Percentiles rank a stretch among this genome's conserved stretches.
Conservation (phyloP, 2,888 invertebrate genomes). For the Nomada fucata region DNA sequence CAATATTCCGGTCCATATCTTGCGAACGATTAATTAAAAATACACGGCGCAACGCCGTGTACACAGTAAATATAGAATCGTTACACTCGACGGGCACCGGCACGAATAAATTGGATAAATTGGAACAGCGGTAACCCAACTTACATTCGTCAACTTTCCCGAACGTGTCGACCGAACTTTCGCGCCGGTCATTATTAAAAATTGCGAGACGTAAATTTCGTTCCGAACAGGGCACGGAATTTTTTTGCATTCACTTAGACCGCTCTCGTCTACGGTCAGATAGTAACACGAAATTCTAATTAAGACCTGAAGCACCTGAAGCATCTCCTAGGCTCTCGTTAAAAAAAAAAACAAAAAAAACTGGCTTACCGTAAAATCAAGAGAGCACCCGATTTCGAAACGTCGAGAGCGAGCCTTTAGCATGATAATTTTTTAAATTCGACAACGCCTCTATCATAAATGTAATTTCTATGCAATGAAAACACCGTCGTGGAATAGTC, state of each 20-base stretch:
- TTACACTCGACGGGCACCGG: slow-evolving; percentile 8
- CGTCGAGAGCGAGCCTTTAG: too few relatives aligned
- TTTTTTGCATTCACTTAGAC: too few relatives aligned
- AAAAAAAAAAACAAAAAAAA: not conserved
- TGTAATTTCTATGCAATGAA: not conserved
- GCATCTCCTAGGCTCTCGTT: not conserved
- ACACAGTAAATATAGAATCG: not conserved
- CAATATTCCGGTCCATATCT: slow-evolving; percentile 7
- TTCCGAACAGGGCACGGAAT: too few relatives aligned
- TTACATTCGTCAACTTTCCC: not conserved
- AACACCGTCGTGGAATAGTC: not conserved
- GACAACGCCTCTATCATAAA: not conserved
- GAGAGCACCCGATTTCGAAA: not conserved
- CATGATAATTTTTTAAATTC: not conserved
- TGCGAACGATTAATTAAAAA: slow-evolving; percentile 7
- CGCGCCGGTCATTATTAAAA: not conserved
- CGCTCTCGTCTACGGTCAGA: not conserved
- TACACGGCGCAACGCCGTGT: not conserved
- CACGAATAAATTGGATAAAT: not conserved
- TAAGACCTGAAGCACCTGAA: slow-evolving; percentile 1
- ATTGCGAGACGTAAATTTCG: not conserved
- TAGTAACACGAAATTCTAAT: slow-evolving; percentile 11
- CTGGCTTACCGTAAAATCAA: not conserved
- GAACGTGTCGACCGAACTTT: not conserved
- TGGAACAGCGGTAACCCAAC: not conserved